Base-by-base conservation (phyloP, 30 jellyfish, hydroid and myxozoan species). In the Aurelia sp. region DNA sequence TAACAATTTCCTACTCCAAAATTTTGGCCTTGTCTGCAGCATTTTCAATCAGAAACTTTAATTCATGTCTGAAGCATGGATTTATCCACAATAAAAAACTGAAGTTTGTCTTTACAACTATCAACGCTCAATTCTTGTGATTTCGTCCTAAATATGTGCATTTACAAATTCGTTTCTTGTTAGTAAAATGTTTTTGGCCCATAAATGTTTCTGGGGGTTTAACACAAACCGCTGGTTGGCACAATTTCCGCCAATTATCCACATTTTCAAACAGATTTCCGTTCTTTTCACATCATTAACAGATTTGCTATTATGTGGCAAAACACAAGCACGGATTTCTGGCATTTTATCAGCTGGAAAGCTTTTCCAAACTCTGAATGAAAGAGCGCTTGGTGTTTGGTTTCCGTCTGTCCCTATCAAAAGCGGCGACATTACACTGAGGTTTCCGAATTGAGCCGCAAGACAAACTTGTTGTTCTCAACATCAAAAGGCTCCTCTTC, bases 381-480 rank as follows among this genome's bases (percentile, higher is more conserved):
- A 59, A n/a, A 59, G 13, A n/a, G 69, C 69, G 33, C 55, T 5
- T 5, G 55, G 55, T 44, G 55, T 44, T 44, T 44, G 62, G 58
- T 75, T 75, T 59, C 84, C 71, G 70, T 30, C 60, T 19, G 3
- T 31, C 33, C 24, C 74, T 38, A 17, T 17, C 72, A 52, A 75
- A 75, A 13, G 63, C 81, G 63, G 81, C 62, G 86, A 66, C 76
- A 24, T 47, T 74, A 94, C 47, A 94, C 99, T 4, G 99, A 95
- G 13, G 99, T 95, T 90, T 95, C 99, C 63, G 99, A 95, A 59
- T 89, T 95, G 69, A 95, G 69, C 35, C 99, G 97, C 63, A 95
- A 72, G 20, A 95, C 91, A 69, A 95, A 95, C 73, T 78, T 85
- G 85, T 89, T 90, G 64, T 70, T 74, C 50, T 95, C 99, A 47